phyloP scores from a whole-genome alignment of 2,888 invertebrate species.

The Sipha maydis region DNA sequence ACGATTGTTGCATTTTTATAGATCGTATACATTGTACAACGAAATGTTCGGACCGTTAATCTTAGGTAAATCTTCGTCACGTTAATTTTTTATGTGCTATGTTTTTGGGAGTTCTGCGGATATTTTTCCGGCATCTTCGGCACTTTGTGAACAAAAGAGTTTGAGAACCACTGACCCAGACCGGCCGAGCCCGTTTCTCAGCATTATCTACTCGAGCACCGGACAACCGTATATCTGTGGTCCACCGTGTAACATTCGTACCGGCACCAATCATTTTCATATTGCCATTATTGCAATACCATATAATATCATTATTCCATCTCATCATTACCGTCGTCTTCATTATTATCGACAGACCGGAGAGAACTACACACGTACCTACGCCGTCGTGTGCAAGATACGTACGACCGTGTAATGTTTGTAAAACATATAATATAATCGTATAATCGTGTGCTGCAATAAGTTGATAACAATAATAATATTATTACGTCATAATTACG shows the following conservation, averaged over 20 bases:
- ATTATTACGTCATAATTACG: background rate
- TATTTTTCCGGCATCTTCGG: no score
- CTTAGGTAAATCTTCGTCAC: no score
- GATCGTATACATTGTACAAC: no score
- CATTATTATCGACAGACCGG: background rate
- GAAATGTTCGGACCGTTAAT: no score
- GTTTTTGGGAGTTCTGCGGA: no score
- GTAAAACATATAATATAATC: background rate
- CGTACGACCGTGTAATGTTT: background rate
- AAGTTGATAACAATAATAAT: no score
- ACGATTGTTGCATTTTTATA: no score
- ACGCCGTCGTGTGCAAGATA: background rate
- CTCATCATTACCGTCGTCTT: background rate
- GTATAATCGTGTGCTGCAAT: no score
- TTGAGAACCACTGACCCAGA: no score
- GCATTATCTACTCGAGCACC: background rate
- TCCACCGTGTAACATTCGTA: background rate
- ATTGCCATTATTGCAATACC: background rate
- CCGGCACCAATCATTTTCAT: background rate
- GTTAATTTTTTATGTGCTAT: no score
- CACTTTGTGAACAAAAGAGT: no score
- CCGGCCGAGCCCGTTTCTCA: background rate
- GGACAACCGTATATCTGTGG: background rate
- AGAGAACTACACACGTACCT: background rate
- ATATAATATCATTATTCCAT: background rate